phyloP scores from a whole-genome alignment of 2,797 vertebrate species.

The Ispidina picta region DNA sequence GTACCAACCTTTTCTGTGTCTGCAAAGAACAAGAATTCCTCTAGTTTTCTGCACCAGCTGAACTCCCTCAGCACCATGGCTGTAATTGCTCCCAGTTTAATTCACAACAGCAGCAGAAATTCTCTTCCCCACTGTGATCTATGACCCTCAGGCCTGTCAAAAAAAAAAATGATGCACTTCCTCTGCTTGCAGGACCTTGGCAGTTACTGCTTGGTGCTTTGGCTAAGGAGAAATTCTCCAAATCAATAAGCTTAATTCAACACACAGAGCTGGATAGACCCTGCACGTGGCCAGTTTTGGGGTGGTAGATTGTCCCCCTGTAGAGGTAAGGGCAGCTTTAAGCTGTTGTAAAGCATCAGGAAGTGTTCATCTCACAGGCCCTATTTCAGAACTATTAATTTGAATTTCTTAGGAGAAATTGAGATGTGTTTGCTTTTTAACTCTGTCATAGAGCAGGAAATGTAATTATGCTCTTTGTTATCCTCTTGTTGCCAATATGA shows the following conservation, averaged over 20 bases:
- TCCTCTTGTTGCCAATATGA: neutral
- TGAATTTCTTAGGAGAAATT: neutral
- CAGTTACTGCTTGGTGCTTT: neutral
- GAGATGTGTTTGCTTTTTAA: neutral
- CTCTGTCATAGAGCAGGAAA: conserved; percentile 17
- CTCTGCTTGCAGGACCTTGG: neutral
- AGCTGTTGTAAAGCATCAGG: neutral
- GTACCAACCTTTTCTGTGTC: neutral
- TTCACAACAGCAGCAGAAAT: neutral
- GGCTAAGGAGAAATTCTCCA: neutral
- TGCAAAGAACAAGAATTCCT: neutral
- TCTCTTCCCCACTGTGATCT: neutral
- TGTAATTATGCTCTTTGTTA: neutral
- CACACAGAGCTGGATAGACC: neutral
- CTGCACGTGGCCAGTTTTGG: neutral
- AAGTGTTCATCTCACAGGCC: neutral
- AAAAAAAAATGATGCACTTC: neutral
- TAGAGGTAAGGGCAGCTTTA: neutral
- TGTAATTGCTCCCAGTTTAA: neutral
- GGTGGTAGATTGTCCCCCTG: neutral
- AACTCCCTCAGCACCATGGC: neutral
- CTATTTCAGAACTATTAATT: neutral
- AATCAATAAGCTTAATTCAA: neutral
- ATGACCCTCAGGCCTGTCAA: neutral
- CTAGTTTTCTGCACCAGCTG: neutral